Evolutionary conservation across 1,140 invertebrate species (phyloP), one percentile per base, ranked within the genome.

Genomic region (Conus betulinus): DNA sequence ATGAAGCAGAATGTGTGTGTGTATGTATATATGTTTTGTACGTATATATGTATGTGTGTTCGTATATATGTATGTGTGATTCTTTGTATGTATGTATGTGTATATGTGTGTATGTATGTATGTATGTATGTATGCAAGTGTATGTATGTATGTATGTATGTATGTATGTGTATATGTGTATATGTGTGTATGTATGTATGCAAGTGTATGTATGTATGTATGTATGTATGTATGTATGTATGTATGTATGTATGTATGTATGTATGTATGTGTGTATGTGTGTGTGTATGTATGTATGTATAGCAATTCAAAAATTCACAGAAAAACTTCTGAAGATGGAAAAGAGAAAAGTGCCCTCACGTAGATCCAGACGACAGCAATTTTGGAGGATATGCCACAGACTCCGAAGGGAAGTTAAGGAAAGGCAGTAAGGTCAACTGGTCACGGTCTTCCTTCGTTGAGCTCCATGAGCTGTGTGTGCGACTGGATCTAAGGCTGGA

Each of bases 101-200:
- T 81, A 51, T 81, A 51, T 81, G 78, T 81, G 78, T 81, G 79
- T 79, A 27, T 79, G 76, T 79, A 27, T 81, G 79, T 81, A 51
- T 81, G 79, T 81, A 51, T 81, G 79, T 81, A 13, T 81, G 39
- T 53, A 4, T 81, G 39, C 25, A 23, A 25, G 39, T 53, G 51
- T 53, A 23, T 81, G 39, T 53, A 11, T 71, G 7, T 8, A 23
- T 20, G 17, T 20, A 23, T 71, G 67, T 71, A 5, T 71, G 17
- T 60, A 17, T 60, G 57, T 60, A 23, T 20, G 39, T 52, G 51
- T 53, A 3, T 53, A 3, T 53, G 78, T 53, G 78, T 20, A 20
- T 78, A 20, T 27, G 15, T 78, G 74, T 74, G 71, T 74, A 20
- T 27, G 25, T 78, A 20, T 10, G 25, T 17, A 20, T 27, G 25